Percentiles rank a stretch among this genome's conserved stretches.
Evolutionary conservation across 2,888 invertebrate species (phyloP).

Genomic region (Molorchus minor): DNA sequence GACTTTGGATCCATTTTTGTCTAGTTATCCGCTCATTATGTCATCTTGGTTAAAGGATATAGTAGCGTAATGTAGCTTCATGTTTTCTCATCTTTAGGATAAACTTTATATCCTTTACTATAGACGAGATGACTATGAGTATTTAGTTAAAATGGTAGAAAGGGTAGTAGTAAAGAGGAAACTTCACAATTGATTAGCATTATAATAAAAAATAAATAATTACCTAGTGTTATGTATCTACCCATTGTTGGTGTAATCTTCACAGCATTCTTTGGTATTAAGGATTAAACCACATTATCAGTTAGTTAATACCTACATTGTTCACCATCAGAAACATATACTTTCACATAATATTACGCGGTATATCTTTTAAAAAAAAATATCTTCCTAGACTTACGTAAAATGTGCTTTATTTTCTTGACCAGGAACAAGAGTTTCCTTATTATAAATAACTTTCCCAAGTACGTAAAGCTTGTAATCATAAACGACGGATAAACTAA

Average conservation of each 20-base stretch:
- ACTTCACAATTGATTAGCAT: slow-evolving; percentile 8
- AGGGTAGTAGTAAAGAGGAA: too few species aligned
- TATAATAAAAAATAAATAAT: slow-evolving; percentile 13
- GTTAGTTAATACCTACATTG: slow-evolving; percentile 8
- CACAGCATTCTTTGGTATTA: slow-evolving; percentile 4
- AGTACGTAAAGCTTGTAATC: neutral
- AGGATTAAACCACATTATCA: slow-evolving; percentile 7
- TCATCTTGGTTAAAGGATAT: too few species aligned
- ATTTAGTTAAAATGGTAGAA: too few species aligned
- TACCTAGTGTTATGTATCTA: slow-evolving; percentile 6
- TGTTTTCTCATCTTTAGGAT: too few species aligned
- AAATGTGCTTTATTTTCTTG: neutral
- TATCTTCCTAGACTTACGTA: slow-evolving; percentile 2
- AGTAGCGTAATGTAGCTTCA: too few species aligned
- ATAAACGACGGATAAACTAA: too few species aligned
- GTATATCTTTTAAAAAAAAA: neutral
- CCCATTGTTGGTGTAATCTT: slow-evolving; percentile 16
- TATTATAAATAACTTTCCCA: neutral
- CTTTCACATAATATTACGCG: neutral
- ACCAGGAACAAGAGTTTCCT: neutral
- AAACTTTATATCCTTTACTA: too few species aligned
- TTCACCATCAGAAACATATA: neutral
- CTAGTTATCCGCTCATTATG: too few species aligned
- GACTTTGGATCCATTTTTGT: too few species aligned
- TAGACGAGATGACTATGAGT: too few species aligned